phyloP scores from a whole-genome alignment of 2,888 invertebrate genomes.

The Hipparchia sbordonii region DNA sequence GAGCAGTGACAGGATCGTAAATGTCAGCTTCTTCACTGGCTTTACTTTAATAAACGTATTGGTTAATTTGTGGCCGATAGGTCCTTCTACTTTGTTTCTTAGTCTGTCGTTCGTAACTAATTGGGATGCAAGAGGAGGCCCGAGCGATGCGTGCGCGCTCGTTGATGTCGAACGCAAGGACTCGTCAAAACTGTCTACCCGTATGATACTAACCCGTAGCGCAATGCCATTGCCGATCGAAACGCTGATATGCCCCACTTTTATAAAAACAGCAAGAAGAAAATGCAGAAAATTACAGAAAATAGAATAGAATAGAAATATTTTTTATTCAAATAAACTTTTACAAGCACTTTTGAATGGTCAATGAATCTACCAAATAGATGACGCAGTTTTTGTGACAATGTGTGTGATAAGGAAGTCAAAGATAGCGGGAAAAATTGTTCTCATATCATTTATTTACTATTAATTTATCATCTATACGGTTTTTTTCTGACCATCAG shows the following conservation, averaged over 20 bases:
- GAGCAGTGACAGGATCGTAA: too few species aligned
- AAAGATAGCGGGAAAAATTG: too few species aligned
- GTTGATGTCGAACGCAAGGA: conserved; percentile 71
- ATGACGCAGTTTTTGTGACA: too few species aligned
- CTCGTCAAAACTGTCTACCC: conserved; percentile 34
- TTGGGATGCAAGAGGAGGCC: conserved; percentile 69
- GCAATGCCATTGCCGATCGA: not conserved
- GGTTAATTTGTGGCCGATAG: not conserved
- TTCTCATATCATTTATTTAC: too few species aligned
- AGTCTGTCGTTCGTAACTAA: conserved; percentile 48
- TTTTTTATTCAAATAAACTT: too few species aligned
- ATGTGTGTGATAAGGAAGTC: too few species aligned
- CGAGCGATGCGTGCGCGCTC: conserved; percentile 58
- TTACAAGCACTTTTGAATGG: too few species aligned
- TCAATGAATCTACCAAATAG: too few species aligned
- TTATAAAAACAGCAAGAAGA: not conserved
- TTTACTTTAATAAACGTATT: not conserved
- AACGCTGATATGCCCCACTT: not conserved
- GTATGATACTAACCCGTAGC: not conserved
- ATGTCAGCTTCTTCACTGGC: not conserved
- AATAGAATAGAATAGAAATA: too few species aligned
- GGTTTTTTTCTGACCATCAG: too few species aligned
- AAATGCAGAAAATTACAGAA: too few species aligned
- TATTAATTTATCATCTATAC: too few species aligned
- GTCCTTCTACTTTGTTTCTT: not conserved